A percentile compares a stretch with the other conserved stretches of the same genome.
Conservation (phyloP, 1,140 invertebrate genomes). For the Drosophila serrata region DNA sequence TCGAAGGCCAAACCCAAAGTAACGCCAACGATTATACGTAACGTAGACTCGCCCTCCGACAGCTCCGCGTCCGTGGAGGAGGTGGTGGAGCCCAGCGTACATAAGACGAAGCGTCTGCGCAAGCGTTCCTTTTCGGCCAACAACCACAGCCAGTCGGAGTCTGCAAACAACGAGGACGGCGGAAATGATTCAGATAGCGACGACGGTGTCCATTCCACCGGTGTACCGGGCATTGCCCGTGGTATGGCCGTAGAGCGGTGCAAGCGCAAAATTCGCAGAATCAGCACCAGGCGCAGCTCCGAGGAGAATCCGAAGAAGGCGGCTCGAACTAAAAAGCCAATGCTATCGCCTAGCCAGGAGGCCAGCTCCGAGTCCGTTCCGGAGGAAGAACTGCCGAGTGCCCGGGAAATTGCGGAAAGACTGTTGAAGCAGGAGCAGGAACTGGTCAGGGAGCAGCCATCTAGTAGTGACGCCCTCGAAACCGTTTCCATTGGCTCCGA, state of each 20-base stretch:
- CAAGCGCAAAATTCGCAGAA: slow-evolving; percentile 60
- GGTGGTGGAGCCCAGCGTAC: slow-evolving; percentile 40
- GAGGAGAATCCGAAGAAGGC: slow-evolving; percentile 25
- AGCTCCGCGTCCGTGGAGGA: slow-evolving; percentile 54
- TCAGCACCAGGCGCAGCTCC: slow-evolving; percentile 32
- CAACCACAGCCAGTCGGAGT: slow-evolving; percentile 71
- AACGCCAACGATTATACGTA: slow-evolving; percentile 66
- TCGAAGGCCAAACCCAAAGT: slow-evolving; percentile 62
- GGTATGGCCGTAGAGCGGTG: slow-evolving; percentile 75
- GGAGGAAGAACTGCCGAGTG: slow-evolving; percentile 60
- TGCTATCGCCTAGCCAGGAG: background rate
- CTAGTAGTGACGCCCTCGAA: slow-evolving; percentile 8
- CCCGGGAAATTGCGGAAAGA: slow-evolving; percentile 74
- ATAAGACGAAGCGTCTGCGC: slow-evolving; percentile 73
- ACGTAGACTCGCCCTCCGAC: slow-evolving; percentile 50
- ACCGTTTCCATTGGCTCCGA: slow-evolving; percentile 53
- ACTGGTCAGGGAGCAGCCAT: background rate
- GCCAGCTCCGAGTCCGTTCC: slow-evolving; percentile 50
- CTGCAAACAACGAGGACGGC: slow-evolving; percentile 51
- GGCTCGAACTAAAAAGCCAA: slow-evolving; percentile 18
- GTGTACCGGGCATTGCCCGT: slow-evolving; percentile 70
- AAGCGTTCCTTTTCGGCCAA: slow-evolving; percentile 73
- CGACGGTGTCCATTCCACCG: slow-evolving; percentile 56
- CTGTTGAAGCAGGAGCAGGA: slow-evolving; percentile 49
- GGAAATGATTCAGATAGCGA: slow-evolving; percentile 46